Evolutionary conservation across 2,888 invertebrate species (phyloP).

Genomic region (Bembecia ichneumoniformis): DNA sequence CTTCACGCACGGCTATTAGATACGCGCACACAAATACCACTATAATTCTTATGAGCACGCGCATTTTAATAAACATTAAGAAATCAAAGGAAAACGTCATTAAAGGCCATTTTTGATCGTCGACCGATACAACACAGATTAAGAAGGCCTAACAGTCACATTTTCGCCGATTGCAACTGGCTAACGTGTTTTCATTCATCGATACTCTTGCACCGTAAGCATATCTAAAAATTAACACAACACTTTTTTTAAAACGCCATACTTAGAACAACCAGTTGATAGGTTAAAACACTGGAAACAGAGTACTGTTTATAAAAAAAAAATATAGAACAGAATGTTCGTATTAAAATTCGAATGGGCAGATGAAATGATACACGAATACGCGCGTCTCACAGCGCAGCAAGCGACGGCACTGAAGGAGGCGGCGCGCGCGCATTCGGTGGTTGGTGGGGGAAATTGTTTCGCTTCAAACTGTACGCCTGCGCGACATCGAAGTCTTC

Average conservation of each 20-base stretch:
- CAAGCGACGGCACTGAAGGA: too few relatives aligned
- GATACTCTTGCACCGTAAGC: slow-evolving; percentile 20
- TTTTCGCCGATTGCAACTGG: slow-evolving; percentile 47
- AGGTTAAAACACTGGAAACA: too few relatives aligned
- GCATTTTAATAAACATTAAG: slow-evolving; percentile 49
- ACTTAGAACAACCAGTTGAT: too few relatives aligned
- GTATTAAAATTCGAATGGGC: neutral
- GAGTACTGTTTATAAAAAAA: neutral
- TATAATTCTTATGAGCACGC: slow-evolving; percentile 50
- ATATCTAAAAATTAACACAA: too few relatives aligned
- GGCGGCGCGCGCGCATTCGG: too few relatives aligned
- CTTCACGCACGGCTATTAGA: slow-evolving; percentile 37
- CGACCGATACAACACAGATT: slow-evolving; percentile 24
- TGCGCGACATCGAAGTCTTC: too few relatives aligned
- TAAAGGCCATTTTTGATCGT: slow-evolving; percentile 41
- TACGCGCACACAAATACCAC: slow-evolving; percentile 52
- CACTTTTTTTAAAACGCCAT: too few relatives aligned
- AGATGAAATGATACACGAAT: too few relatives aligned
- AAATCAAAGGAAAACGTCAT: slow-evolving; percentile 25
- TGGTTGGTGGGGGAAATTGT: too few relatives aligned
- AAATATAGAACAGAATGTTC: neutral
- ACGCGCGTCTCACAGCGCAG: too few relatives aligned
- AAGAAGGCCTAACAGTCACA: slow-evolving; percentile 51
- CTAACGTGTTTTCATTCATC: slow-evolving; percentile 28
- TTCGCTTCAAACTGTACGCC: too few relatives aligned